Percentiles rank a stretch among this genome's conserved stretches.
Conservation (phyloP, 1,140 invertebrate genomes). For the Neodiprion pinetum region DNA sequence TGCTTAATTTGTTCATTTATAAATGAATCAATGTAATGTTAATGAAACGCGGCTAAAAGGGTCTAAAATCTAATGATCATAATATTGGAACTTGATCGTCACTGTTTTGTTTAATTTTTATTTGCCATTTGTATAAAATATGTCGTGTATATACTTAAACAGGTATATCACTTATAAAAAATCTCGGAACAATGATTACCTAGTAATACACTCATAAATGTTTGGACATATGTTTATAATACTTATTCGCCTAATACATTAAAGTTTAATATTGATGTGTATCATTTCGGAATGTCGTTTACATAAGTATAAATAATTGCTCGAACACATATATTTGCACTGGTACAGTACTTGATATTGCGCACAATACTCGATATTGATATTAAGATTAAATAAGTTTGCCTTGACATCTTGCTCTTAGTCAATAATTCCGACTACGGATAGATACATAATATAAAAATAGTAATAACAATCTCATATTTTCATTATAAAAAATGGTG, state of each 20-base stretch:
- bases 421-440: neutral
- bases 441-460: neutral
- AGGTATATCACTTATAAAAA: neutral
- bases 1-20: no score
- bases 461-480: neutral
- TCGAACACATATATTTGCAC: neutral
- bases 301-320: neutral
- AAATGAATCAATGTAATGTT: no score
- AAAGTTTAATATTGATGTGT: neutral
- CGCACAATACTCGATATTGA: neutral
- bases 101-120: neutral
- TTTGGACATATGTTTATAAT: neutral
- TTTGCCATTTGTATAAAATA: neutral
- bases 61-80: no score
- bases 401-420: neutral
- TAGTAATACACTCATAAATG: neutral
- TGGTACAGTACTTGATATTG: neutral
- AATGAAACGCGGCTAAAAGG: no score
- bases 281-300: neutral
- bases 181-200: neutral
- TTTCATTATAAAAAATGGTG: neutral
- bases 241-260: neutral
- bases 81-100: no score
- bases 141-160: neutral
- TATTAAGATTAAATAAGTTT: neutral